These are phyloP conservation scores for Calliphora vomitoria DNA, from an alignment of 2,888 invertebrate species.

Conservation along the genomic window DNA sequence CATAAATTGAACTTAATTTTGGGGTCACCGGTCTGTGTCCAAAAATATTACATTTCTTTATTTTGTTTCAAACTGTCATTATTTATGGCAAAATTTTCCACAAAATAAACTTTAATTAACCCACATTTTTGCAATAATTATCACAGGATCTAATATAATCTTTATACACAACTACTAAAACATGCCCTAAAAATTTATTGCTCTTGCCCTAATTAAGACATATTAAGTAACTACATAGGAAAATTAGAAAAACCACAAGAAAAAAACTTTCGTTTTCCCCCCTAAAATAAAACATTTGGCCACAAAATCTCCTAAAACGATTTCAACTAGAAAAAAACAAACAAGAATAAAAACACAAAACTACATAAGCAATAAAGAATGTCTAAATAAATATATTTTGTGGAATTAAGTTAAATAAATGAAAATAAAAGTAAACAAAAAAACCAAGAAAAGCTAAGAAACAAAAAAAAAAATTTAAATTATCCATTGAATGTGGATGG, in stretches of 20 bases:
- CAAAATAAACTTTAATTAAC: constrained; percentile 44
- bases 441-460: background rate
- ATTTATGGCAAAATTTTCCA: background rate
- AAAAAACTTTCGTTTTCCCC: constrained; percentile 35
- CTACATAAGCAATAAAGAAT: constrained; percentile 14
- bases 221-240: constrained; percentile 19
- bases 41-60: background rate
- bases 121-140: constrained; percentile 52
- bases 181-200: constrained; percentile 36
- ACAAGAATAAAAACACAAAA: background rate
- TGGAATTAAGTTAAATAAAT: constrained; percentile 44
- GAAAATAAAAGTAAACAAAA: constrained; percentile 48
- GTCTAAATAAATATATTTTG: constrained; percentile 31
- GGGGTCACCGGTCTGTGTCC: too few relatives aligned
- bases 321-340: background rate
- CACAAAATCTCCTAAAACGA: background rate
- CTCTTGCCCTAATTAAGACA: constrained; percentile 50
- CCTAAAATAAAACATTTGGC: background rate
- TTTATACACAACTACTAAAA: background rate
- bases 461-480: background rate
- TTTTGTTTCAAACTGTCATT: background rate
- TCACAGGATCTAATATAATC: constrained; percentile 17
- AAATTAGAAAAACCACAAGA: constrained; percentile 21
- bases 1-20: too few relatives aligned
- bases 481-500: background rate